These are phyloP conservation scores for Rutilus rutilus DNA, from an alignment of 2,113 vertebrate genomes.

Conservation along the genomic window DNA sequence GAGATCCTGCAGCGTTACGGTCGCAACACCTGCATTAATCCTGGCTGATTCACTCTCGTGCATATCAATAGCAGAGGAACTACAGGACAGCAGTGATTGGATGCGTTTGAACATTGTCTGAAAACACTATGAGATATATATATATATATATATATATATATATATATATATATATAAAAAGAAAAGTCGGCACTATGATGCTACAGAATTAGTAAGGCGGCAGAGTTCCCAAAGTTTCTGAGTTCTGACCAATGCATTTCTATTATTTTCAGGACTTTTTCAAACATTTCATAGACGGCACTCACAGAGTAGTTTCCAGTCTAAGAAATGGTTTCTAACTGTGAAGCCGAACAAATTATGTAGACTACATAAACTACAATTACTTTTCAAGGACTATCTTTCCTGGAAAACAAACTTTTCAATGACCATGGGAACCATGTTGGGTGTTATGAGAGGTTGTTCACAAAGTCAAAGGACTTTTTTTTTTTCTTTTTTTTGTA, in stretches of 20 bases:
- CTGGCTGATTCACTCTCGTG: not conserved
- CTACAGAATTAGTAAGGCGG: too few species aligned
- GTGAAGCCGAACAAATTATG: not conserved
- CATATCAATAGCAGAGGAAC: conserved; percentile 3
- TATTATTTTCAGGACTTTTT: too few species aligned
- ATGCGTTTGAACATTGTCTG: not conserved
- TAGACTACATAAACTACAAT: not conserved
- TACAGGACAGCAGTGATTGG: not conserved
- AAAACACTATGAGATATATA: not conserved
- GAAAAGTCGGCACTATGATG: too few species aligned
- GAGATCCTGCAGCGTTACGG: not conserved
- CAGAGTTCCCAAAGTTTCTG: too few species aligned
- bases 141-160: not conserved
- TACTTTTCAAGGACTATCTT: not conserved
- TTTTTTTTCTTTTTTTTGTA: too few species aligned
- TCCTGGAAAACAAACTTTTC: not conserved
- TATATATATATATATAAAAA: not conserved
- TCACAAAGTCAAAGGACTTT: not conserved
- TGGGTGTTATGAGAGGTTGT: not conserved
- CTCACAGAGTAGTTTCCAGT: not conserved
- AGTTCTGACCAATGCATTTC: too few species aligned
- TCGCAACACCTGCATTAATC: conserved; percentile 28
- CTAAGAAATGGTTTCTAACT: not conserved
- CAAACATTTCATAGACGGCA: too few species aligned
- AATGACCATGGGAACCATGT: not conserved